These are phyloP conservation scores for Serripes groenlandicus DNA, from an alignment of 2,888 invertebrate genomes.

Conservation along the genomic window DNA sequence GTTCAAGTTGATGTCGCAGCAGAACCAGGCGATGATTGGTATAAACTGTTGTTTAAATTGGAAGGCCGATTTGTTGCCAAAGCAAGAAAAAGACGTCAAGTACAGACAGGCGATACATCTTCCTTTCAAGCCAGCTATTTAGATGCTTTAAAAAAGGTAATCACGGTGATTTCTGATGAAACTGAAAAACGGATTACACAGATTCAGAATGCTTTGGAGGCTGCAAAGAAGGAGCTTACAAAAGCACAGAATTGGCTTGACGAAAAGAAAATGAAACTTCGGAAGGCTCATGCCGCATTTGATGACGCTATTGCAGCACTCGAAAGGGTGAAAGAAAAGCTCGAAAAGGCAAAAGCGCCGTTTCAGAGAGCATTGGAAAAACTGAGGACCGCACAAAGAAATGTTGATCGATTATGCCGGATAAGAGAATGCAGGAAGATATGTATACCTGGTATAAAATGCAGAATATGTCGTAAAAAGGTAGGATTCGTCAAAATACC, in stretches of 20 bases:
- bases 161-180: conserved; percentile 30
- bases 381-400: conserved; percentile 52
- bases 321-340: conserved; percentile 51
- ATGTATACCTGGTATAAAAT: conserved; percentile 62
- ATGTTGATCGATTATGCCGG: conserved; percentile 63
- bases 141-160: conserved; percentile 45
- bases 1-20: conserved; percentile 42
- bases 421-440: conserved; percentile 51
- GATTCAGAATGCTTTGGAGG: conserved; percentile 46
- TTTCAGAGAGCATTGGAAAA: conserved; percentile 52
- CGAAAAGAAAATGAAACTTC: conserved; percentile 44
- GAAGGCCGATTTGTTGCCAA: conserved; percentile 52
- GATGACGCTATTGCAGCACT: conserved; percentile 54
- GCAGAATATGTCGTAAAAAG: conserved; percentile 31
- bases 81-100: conserved; percentile 23
- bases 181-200: conserved; percentile 47
- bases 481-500: conserved; percentile 25
- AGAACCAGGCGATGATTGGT: conserved; percentile 36
- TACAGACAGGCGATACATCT: conserved; percentile 30
- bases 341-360: conserved; percentile 63
- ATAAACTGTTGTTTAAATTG: conserved; percentile 47
- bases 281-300: conserved; percentile 48
- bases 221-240: conserved; percentile 44
- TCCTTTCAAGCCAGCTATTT: conserved; percentile 60
- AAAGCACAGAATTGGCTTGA: conserved; percentile 56